Conservation (phyloP, 2,888 invertebrate species). For the Pseudoips prasinana region DNA sequence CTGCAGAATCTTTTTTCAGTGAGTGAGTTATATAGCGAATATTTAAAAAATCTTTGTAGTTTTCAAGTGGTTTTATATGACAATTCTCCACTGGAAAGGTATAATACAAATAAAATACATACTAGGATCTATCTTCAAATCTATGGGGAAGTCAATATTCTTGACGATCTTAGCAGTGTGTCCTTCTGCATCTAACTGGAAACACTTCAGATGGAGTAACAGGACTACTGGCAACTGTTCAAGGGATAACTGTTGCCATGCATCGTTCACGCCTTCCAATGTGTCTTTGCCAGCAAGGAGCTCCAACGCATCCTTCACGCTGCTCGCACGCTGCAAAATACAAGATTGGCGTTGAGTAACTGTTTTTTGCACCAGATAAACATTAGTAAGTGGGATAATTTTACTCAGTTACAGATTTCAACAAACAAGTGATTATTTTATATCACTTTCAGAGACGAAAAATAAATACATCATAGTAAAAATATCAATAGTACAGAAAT, state of each 20-base stretch:
- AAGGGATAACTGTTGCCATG: conserved; percentile 94
- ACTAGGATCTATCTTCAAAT: conserved; percentile 94
- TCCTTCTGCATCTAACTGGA: conserved; percentile 93
- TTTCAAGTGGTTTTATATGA: too few species aligned
- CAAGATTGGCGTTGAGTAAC: not conserved
- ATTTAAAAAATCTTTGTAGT: too few species aligned
- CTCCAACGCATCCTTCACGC: conserved; percentile 93
- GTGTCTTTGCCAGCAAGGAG: conserved; percentile 92
- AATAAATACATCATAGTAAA: conserved; percentile 47
- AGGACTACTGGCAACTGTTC: conserved; percentile 95
- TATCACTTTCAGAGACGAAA: conserved; percentile 49
- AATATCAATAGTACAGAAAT: not conserved
- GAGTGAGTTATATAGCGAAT: too few species aligned
- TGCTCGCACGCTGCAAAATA: conserved; percentile 86
- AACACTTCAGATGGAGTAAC: conserved; percentile 96
- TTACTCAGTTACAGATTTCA: conserved; percentile 43
- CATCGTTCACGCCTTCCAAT: conserved; percentile 93
- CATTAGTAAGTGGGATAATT: not conserved
- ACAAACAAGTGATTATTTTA: conserved; percentile 31
- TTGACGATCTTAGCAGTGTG: conserved; percentile 96
- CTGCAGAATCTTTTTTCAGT: too few species aligned
- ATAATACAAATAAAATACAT: conserved; percentile 60
- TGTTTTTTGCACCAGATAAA: not conserved
- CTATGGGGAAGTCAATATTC: conserved; percentile 93
- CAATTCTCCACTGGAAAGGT: too few species aligned